Conservation (phyloP, 2,797 vertebrate species). For the Novumbra hubbsi region DNA sequence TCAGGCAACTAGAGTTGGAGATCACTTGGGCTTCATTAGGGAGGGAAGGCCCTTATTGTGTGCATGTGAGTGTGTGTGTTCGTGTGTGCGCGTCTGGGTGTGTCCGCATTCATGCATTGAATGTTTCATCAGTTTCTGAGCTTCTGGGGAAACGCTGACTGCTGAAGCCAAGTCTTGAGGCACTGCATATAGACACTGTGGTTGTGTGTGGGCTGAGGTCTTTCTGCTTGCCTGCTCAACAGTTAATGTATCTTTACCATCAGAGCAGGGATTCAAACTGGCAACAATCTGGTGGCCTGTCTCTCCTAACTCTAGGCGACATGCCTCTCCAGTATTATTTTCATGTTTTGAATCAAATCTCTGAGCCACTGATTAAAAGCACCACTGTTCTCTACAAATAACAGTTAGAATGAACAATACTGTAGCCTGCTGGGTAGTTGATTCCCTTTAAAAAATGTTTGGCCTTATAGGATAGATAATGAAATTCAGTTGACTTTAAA, state of each 20-base stretch:
- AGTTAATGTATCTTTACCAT: not conserved
- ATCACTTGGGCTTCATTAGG: slow-evolving; percentile 74
- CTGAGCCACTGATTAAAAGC: too few species aligned
- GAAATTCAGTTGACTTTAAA: not conserved
- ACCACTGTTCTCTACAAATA: too few species aligned
- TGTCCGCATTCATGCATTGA: slow-evolving; percentile 73
- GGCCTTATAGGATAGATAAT: not conserved
- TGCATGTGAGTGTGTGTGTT: slow-evolving; percentile 52
- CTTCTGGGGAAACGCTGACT: slow-evolving; percentile 65
- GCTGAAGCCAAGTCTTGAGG: slow-evolving; percentile 67
- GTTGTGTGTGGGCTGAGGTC: slow-evolving; percentile 3
- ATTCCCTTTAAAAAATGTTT: too few species aligned
- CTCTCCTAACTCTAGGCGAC: not conserved
- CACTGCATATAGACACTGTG: slow-evolving; percentile 19
- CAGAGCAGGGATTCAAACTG: not conserved
- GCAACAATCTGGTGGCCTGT: not conserved
- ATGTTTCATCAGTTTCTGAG: slow-evolving; percentile 79
- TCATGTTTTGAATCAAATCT: not conserved
- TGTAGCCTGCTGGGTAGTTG: too few species aligned
- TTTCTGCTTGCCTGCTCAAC: not conserved
- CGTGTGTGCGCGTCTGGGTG: not conserved
- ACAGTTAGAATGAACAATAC: too few species aligned
- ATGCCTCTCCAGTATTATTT: not conserved
- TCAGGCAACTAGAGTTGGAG: slow-evolving; percentile 59
- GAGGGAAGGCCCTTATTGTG: slow-evolving; percentile 72